A percentile compares a stretch with the other conserved stretches of the same genome.
Evolutionary conservation across 2,113 vertebrate species (phyloP).

Genomic region (Heloderma charlesbogerti): DNA sequence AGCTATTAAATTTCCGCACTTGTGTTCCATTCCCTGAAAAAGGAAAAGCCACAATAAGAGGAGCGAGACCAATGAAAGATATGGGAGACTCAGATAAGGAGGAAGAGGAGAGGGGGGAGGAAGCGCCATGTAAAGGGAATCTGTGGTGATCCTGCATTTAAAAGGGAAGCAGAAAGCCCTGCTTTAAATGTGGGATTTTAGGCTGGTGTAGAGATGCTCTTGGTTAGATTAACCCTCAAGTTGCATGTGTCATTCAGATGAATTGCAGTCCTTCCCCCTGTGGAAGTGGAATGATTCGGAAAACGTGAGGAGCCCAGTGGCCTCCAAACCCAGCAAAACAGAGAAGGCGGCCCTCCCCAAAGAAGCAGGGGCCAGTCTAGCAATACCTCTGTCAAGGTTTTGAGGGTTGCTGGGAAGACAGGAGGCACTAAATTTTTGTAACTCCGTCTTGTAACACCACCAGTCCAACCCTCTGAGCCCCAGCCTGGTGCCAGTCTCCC

Average conservation of each 20-base stretch:
- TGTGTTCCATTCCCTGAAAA: too few species aligned
- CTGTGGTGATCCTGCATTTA: too few species aligned
- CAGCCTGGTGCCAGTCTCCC: neutral
- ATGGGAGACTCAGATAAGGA: too few species aligned
- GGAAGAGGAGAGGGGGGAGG: too few species aligned
- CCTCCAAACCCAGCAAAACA: neutral
- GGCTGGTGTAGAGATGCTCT: too few species aligned
- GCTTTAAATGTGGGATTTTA: too few species aligned
- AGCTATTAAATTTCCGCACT: too few species aligned
- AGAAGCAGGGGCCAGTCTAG: neutral
- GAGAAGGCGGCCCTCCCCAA: neutral
- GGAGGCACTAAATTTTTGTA: neutral
- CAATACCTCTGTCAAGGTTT: too few species aligned
- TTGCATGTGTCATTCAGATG: neutral
- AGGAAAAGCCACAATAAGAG: too few species aligned
- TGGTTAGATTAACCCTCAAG: neutral
- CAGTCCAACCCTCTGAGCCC: neutral
- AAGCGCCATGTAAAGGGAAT: too few species aligned
- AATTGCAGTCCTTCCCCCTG: neutral
- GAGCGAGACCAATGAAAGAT: too few species aligned
- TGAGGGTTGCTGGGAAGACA: neutral
- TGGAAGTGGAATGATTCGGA: neutral
- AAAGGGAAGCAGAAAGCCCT: too few species aligned
- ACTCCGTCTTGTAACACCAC: neutral
- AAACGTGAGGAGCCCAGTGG: neutral